These are phyloP conservation scores for Phthorimaea operculella DNA, from an alignment of 1,140 invertebrate genomes.

Conservation along the genomic window DNA sequence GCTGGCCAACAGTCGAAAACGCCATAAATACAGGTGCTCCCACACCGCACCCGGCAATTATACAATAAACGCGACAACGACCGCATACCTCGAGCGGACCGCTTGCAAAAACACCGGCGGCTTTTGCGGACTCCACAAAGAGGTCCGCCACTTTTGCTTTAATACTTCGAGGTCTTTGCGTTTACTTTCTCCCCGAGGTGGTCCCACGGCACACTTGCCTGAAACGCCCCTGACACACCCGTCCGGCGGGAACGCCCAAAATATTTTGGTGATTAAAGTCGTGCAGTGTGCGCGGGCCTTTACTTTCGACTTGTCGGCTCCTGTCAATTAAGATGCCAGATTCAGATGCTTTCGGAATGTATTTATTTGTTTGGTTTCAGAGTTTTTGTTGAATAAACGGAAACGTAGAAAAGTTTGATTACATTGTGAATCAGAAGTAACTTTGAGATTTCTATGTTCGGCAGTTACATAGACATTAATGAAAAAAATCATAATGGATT, in stretches of 20 bases:
- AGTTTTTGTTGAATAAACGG: not conserved
- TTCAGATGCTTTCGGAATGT: not conserved
- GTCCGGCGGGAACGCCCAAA: constrained; percentile 55
- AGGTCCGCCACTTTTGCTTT: constrained; percentile 31
- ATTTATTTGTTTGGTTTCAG: not conserved
- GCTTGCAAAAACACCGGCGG: constrained; percentile 26
- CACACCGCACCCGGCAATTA: constrained; percentile 39
- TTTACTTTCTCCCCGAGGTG: constrained; percentile 49
- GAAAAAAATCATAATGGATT: too few relatives aligned
- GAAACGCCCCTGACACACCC: constrained; percentile 27
- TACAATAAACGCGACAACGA: constrained; percentile 25
- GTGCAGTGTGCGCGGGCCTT: constrained; percentile 31
- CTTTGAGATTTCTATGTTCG: too few relatives aligned
- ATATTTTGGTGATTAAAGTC: constrained; percentile 52
- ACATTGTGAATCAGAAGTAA: too few relatives aligned
- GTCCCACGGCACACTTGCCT: constrained; percentile 48
- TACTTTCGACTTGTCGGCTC: constrained; percentile 44
- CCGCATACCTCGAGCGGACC: constrained; percentile 37
- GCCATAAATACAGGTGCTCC: constrained; percentile 16
- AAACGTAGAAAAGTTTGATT: too few relatives aligned
- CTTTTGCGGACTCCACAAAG: constrained; percentile 23
- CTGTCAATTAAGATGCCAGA: constrained; percentile 37
- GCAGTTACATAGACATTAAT: too few relatives aligned
- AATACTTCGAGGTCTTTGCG: not conserved
- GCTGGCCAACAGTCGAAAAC: not conserved